Conservation (phyloP, 2,113 vertebrate species). For the Reinhardtius hippoglossoides region DNA sequence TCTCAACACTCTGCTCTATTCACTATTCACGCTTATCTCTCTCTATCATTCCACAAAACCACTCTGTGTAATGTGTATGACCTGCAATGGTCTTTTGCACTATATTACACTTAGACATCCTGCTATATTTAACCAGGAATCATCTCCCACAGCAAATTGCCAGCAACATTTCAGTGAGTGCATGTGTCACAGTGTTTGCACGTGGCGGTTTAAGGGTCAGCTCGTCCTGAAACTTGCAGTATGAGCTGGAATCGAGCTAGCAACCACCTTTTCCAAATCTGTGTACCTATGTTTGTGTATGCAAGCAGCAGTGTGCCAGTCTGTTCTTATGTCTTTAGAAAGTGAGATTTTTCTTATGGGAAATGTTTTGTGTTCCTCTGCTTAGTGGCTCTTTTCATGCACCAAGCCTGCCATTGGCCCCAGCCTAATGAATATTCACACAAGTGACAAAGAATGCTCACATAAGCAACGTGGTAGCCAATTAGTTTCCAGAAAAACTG, state of each 20-base stretch:
- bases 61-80: background rate
- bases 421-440: constrained; percentile 76
- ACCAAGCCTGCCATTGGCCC: constrained; percentile 41
- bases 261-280: background rate
- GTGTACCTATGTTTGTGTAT: constrained; percentile 43
- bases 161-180: background rate
- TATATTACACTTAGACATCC: constrained; percentile 19
- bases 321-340: constrained; percentile 31
- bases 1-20: constrained; percentile 2
- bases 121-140: constrained; percentile 5
- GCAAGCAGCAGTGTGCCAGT: constrained; percentile 7
- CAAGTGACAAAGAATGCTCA: constrained; percentile 60
- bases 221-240: background rate
- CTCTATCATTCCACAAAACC: background rate
- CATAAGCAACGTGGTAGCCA: constrained; percentile 66
- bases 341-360: constrained; percentile 60
- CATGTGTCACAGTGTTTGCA: background rate
- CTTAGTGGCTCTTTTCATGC: constrained; percentile 45
- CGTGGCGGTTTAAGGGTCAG: background rate
- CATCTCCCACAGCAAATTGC: background rate
- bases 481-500: constrained; percentile 59
- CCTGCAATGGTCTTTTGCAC: background rate
- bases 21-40: constrained; percentile 25
- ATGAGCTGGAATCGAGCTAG: background rate
- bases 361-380: constrained; percentile 61